These are phyloP conservation scores for Heloderma charlesbogerti DNA, from an alignment of 2,113 vertebrate genomes.

Conservation along the genomic window DNA sequence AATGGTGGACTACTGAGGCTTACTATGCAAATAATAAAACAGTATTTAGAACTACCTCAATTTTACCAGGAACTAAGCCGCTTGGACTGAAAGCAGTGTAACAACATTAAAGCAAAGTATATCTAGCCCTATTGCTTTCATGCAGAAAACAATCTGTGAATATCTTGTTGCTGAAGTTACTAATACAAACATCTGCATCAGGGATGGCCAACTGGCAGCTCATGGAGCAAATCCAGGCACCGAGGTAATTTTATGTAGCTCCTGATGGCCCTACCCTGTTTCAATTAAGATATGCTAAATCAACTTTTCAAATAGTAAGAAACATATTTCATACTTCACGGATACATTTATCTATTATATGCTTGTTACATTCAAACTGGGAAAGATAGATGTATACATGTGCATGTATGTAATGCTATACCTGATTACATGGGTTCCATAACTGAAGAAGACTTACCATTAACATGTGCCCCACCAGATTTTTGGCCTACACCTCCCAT, in stretches of 20 bases:
- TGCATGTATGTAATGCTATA: background rate
- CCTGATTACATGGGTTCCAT: background rate
- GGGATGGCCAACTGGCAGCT: background rate
- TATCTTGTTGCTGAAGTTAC: background rate
- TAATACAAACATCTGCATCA: background rate
- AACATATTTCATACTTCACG: background rate
- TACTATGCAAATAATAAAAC: constrained; percentile 50
- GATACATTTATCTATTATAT: background rate
- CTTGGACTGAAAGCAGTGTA: constrained; percentile 46
- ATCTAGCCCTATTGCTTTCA: background rate
- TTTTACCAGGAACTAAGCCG: constrained; percentile 52
- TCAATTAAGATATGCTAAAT: background rate
- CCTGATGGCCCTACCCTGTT: background rate
- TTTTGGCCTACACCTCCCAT: too few species aligned
- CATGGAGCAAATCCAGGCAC: background rate
- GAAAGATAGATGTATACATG: background rate
- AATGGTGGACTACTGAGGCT: constrained; percentile 16
- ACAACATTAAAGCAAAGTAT: constrained; percentile 32
- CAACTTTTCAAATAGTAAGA: background rate
- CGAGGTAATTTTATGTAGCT: background rate
- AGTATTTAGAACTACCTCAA: constrained; percentile 34
- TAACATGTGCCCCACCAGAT: background rate
- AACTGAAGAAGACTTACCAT: background rate
- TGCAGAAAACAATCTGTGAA: background rate
- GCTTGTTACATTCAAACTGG: too few species aligned